Evolutionary conservation across 2,113 vertebrate genomes (phyloP).

Genomic region (Campylorhamphus procurvoides): DNA sequence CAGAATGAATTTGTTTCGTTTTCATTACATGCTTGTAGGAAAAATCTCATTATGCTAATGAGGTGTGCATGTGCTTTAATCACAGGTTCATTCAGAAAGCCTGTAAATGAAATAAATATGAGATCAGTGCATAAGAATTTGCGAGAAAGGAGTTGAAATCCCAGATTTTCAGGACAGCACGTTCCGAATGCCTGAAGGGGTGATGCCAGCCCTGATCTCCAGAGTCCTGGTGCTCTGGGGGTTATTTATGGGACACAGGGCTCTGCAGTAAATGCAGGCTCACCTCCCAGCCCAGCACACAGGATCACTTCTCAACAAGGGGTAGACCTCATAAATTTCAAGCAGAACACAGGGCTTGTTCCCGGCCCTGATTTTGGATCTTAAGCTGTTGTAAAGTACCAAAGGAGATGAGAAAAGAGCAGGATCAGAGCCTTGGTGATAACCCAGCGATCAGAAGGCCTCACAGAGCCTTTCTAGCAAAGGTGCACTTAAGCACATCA

Average conservation of each 20-base stretch:
- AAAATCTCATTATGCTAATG: slow-evolving; percentile 56
- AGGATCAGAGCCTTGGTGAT: background rate
- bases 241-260: slow-evolving; percentile 38
- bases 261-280: slow-evolving; percentile 27
- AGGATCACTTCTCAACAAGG: slow-evolving; percentile 20
- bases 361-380: background rate
- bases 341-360: background rate
- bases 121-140: background rate
- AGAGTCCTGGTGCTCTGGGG: background rate
- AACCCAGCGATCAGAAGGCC: background rate
- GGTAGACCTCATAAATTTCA: background rate
- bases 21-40: slow-evolving; percentile 20
- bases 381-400: background rate
- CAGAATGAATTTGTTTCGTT: background rate
- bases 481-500: background rate
- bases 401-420: background rate
- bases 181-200: slow-evolving; percentile 16
- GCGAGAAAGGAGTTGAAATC: slow-evolving; percentile 11
- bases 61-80: slow-evolving; percentile 32
- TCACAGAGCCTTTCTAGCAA: background rate
- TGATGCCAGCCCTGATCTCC: slow-evolving; percentile 27
- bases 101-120: slow-evolving; percentile 29
- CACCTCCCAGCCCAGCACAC: slow-evolving; percentile 18
- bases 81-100: slow-evolving; percentile 45
- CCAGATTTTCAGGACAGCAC: slow-evolving; percentile 7